Evolutionary conservation across 2,888 invertebrate genomes (phyloP), one percentile per base, ranked within the genome.

Genomic region (Scaptomyza reducta): DNA sequence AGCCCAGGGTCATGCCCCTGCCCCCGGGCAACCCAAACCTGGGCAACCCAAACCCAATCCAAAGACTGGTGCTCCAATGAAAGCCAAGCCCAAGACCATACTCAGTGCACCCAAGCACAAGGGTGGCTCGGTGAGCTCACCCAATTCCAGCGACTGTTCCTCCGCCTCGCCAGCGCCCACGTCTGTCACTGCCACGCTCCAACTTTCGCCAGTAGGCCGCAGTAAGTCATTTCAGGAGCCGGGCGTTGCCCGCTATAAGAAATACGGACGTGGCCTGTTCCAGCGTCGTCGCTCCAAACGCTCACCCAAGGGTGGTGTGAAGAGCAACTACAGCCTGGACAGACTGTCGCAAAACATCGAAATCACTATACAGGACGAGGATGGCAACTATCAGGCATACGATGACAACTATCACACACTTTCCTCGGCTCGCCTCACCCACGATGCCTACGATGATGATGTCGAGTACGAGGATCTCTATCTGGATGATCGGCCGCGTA

Each of bases 151-250:
- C 64, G 90, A 90, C 49, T 89, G 84, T 64, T 90, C 90, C 25
- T 88, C 90, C 41, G 79, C 80, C 29, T 88, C 90, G 29, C 89
- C 90, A 6, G 71, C 82, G 29, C 81, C 81, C 25, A 73, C 87
- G 7, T 79, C 87, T 14, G 63, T 29, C 25, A n/a, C 80, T 27
- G 73, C 87, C 9, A 58, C 77, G n/a, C 46, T 55, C 4, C 80
- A 80, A 50, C 51, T 87, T 6, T 88, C 90, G 14, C 86, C 90
- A 14, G 91, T 91, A 42, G 86, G 87, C 1, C 89, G 92, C 35
- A 92, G 92, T 76, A 91, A 91, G 74, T 92, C 92, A n/a, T 92
- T 92, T 77, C 92, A 92, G 79, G 92, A 91, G 64, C 87, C 90
- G 31, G 89, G 91, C 50, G 83, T 90, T 3, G 42, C 79, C 4